Conservation (phyloP, 2,113 vertebrate species). For the Neomonachus schauinslandi region DNA sequence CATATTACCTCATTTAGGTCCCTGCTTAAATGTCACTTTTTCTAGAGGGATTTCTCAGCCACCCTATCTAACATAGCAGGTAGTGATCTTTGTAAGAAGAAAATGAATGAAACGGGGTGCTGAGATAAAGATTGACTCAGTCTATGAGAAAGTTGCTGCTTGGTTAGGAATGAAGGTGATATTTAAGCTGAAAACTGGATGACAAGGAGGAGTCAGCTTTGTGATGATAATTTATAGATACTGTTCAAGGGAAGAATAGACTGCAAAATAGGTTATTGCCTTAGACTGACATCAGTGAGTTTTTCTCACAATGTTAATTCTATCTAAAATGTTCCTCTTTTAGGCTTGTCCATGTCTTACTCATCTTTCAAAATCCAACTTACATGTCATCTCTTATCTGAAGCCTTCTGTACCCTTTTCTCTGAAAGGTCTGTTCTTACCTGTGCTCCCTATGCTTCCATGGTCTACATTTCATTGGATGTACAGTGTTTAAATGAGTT, state of each 20-base stretch:
- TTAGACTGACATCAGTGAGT: background rate
- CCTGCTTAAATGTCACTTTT: background rate
- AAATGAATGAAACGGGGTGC: background rate
- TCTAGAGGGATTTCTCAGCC: background rate
- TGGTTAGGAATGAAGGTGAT: background rate
- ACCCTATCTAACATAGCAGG: background rate
- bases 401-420: background rate
- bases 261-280: background rate
- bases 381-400: background rate
- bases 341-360: background rate
- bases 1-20: background rate
- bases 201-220: background rate
- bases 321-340: background rate
- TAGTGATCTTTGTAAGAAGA: background rate
- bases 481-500: background rate
- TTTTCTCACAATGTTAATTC: background rate
- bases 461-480: background rate
- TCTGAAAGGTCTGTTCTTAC: background rate
- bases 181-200: background rate
- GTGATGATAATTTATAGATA: background rate
- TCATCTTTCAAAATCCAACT: background rate
- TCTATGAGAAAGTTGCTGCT: background rate
- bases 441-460: fast-evolving
- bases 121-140: background rate
- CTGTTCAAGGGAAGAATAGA: background rate